Base-by-base conservation (phyloP, 1,140 invertebrate genomes). In the Brachionus calyciflorus region DNA sequence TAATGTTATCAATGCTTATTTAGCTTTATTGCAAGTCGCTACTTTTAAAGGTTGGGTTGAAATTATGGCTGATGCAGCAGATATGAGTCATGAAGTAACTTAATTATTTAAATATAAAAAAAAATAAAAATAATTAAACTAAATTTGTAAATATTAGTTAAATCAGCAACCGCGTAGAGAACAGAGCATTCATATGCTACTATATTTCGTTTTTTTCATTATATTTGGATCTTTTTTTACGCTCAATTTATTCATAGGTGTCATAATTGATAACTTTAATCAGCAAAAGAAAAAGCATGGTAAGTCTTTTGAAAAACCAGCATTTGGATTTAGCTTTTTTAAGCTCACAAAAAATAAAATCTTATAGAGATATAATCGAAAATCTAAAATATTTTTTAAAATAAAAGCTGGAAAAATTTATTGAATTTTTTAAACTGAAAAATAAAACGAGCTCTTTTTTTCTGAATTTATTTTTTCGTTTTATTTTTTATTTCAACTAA, bases 231-330 rank as follows among this genome's bases (percentile, higher is more conserved):
- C 93, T 81, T 97, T 97, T 88, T 97, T 97, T 87, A 96, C 93
- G 79, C 89, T 97, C 77, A 97, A 97, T 86, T 90, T 97, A 81
- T 96, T 97, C 87, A 96, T 96, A 88, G 93, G 93, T 89, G 94
- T 96, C 81, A 96, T 97, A 87, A 96, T 97, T 84, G 93, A 97
- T 84, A 96, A 96, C 87, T 97, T 96, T 86, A 98, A 98, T 86
- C 93, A 96, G 87, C 95, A 98, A 86, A 98, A 98, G 89, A 98
- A 98, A 87, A 97, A 97, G 88, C 83, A 81, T 65, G 77, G 79
- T 80, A 80, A n/a, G n/a, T n/a, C n/a, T n/a, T n/a, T n/a, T n/a
- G n/a, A n/a, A n/a, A n/a, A n/a, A n/a, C n/a, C n/a, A n/a, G n/a
- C n/a, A n/a, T n/a, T n/a, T n/a, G n/a, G n/a, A n/a, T n/a, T n/a